These are phyloP conservation scores for Numida meleagris DNA, from an alignment of 2,113 vertebrate genomes.

Conservation along the genomic window DNA sequence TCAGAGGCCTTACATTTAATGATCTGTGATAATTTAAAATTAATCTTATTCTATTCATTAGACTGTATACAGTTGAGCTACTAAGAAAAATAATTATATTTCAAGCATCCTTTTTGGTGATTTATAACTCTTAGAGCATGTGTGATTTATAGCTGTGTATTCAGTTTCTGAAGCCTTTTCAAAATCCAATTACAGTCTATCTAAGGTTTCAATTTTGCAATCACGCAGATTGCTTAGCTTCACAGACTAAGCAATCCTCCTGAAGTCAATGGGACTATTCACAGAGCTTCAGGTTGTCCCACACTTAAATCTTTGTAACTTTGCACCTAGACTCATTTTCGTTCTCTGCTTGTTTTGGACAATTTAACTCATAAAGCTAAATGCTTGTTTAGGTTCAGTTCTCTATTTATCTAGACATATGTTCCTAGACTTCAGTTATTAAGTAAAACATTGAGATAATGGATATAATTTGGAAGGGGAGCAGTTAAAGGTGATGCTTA, in stretches of 20 bases:
- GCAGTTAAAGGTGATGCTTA: neutral
- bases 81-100: constrained; percentile 15
- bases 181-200: constrained; percentile 56
- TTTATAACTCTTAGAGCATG: neutral
- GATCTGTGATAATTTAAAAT: constrained; percentile 5
- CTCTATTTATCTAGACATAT: neutral
- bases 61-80: neutral
- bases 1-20: constrained; percentile 8
- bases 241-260: constrained; percentile 40
- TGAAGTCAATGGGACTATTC: constrained; percentile 33
- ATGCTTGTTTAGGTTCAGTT: neutral
- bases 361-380: neutral
- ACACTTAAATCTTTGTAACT: constrained; percentile 15
- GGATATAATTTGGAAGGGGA: neutral
- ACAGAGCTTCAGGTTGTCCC: constrained; percentile 5
- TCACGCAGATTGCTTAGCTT: constrained; percentile 40
- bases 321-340: neutral
- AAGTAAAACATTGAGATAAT: neutral
- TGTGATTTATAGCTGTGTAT: constrained; percentile 48
- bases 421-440: neutral
- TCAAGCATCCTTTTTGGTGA: neutral
- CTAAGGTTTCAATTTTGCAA: constrained; percentile 51
- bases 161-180: constrained; percentile 47
- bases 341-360: neutral
- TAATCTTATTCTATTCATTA: constrained; percentile 44